Base-by-base conservation (phyloP, 1,140 invertebrate species). In the Medauroidea extradentata region DNA sequence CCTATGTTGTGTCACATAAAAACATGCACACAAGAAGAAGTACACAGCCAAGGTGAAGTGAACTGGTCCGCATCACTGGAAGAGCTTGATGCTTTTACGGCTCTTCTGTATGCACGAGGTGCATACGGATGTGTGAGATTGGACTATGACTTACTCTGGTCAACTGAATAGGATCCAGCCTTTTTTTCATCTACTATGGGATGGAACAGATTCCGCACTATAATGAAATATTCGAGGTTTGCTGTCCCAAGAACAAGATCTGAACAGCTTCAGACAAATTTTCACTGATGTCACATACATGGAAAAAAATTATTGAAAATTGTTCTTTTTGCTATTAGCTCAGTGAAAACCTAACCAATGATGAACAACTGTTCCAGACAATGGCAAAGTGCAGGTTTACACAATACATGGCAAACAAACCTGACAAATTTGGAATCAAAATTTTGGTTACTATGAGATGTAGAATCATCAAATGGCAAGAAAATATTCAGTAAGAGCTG, bases 281-380 rank as follows among this genome's bases (percentile, higher is more conserved):
- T 4, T 24, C 23, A 19, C 21, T 49, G 21, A 49, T 49, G 2
- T 19, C 23, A 24, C 21, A 49, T 14, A 23, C 27, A 2, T 49
- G 46, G 46, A 14, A 49, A 23, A 49, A 14, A 3, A 18, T 44
- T 44, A 44, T 44, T 44, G 16, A 7, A 16, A 44, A 44, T 9
- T 44, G 42, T 44, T 21, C 16, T 23, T 13, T 16, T 24, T 49
- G 46, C 46, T 49, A 49, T 27, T 14, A 23, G 23, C 46, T 16
- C 16, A 16, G 46, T 49, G 2, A 9, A 14, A 24, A 19, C 29
- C 29, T 14, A 49, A n/a, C 18, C 55, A 52, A 72, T 34, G 71
- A 72, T 68, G 71, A 75, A 63, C 71, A 74, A 44, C 60, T 75
- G 41, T 74, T 73, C 65, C 67, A 69, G 43, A 66, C 69, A 3